phyloP scores from a whole-genome alignment of 2,797 vertebrate species.

The Hemitrygon akajei region DNA sequence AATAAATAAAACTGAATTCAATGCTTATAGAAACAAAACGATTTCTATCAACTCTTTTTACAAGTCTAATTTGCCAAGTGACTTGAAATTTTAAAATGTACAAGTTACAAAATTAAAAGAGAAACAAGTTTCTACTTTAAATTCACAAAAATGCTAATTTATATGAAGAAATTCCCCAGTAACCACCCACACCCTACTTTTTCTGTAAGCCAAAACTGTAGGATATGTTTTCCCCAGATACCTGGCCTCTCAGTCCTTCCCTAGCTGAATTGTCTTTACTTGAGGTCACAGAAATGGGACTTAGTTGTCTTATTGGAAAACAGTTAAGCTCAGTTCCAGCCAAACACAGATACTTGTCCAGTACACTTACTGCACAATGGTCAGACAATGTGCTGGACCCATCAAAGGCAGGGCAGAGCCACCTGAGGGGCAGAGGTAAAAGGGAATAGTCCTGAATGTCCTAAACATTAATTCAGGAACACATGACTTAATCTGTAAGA shows the following conservation, averaged over 20 bases:
- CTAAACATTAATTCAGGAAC: too few relatives aligned
- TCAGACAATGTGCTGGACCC: neutral
- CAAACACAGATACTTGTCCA: neutral
- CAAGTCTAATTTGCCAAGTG: neutral
- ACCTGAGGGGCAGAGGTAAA: too few relatives aligned
- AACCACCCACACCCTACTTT: too few relatives aligned
- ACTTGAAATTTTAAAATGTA: neutral
- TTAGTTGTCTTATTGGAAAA: neutral
- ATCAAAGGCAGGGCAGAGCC: too few relatives aligned
- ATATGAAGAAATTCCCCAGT: neutral
- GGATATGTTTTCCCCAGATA: neutral
- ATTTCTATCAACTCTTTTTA: neutral
- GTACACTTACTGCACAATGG: neutral
- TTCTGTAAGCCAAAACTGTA: neutral
- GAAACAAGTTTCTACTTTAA: neutral
- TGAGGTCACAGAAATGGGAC: too few relatives aligned
- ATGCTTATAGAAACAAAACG: neutral
- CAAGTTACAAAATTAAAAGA: neutral
- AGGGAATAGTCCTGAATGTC: too few relatives aligned
- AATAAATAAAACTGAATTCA: slow-evolving; percentile 27
- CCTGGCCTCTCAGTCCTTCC: neutral
- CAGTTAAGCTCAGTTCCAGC: neutral
- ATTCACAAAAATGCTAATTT: neutral
- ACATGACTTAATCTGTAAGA: too few relatives aligned
- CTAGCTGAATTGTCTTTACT: neutral